Base-by-base conservation (phyloP, 2,113 vertebrate species). In the Canis aureus region DNA sequence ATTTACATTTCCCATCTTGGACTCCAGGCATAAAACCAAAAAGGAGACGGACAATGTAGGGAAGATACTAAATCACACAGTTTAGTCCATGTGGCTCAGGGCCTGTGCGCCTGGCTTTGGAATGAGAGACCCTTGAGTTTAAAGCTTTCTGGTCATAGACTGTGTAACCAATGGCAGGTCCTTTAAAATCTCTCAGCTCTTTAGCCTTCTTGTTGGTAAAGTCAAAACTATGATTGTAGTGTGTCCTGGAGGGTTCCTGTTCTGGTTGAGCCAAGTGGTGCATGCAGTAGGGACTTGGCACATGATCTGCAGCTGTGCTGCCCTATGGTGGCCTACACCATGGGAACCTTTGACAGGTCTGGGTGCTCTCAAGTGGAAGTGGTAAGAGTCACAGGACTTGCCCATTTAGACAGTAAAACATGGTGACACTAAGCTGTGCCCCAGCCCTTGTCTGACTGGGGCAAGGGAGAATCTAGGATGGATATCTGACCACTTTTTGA, bases 221-320 rank as follows among this genome's bases (percentile, higher is more conserved):
- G 92, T 60, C 23, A 16, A 35, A 15, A 19, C 8, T 22, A n/a
- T 71, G 4, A 53, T 7, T 23, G 3, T 8, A 25, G 53, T 11
- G 1, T 62, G 35, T 23, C 29, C 23, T 23, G 1, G 5, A 59
- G 25, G 66, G 55, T 59, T 92, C 43, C 51, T 25, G 25, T 49
- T 32, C 43, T 15, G 59, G 27, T 20, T 43, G 23, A 62, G 53
- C 0, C 2, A 60, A 62, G 53, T 20, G 15, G 22, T 78, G 2
- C 4, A 16, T 0, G 11, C 6, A 11, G 20, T 16, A 25, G 13
- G 55, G 11, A 62, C 23, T 16, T 0, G 1, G 19, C 8, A 12
- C 0, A 0, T 17, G 29, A 73, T n/a, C 62, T 67, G 55, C 57
- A 11, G 10, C 64, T 69, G 38, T n/a, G 64, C 11, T 11, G 2